A percentile compares a stretch with the other conserved stretches of the same genome.
phyloP scores from a whole-genome alignment of 2,113 vertebrate species.

The Oxygymnocypris stewartii region DNA sequence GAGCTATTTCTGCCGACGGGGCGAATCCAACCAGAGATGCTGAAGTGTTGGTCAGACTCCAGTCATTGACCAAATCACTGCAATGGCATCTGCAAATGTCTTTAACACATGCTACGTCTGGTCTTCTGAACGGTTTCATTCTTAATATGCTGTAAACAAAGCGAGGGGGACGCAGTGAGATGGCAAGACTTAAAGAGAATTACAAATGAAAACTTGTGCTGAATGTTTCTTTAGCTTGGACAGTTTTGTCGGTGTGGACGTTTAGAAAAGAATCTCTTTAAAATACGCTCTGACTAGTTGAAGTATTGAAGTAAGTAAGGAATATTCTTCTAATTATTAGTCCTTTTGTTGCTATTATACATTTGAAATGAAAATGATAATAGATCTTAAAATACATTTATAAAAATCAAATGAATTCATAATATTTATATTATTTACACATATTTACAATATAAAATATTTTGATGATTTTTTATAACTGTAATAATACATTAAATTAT shows the following conservation, averaged over 20 bases:
- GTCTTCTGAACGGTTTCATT: not conserved
- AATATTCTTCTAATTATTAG: not conserved
- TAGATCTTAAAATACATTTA: not conserved
- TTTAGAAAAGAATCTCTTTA: not conserved
- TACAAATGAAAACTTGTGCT: not conserved
- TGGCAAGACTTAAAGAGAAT: not conserved
- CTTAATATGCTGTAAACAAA: conserved; percentile 6
- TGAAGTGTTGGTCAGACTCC: not conserved
- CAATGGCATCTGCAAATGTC: conserved; percentile 29
- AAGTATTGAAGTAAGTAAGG: not conserved
- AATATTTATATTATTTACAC: no score
- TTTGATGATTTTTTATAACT: no score
- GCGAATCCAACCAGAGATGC: not conserved
- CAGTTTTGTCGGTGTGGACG: not conserved
- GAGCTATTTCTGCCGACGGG: not conserved
- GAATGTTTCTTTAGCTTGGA: conserved; percentile 3
- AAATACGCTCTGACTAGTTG: not conserved
- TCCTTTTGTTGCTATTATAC: not conserved
- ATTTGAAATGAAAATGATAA: not conserved
- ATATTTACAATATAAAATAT: no score
- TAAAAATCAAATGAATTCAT: not conserved
- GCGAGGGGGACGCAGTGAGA: not conserved
- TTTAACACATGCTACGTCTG: conserved; percentile 22
- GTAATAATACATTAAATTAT: no score
- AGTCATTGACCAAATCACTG: conserved; percentile 1